These are phyloP conservation scores for Rhingia campestris DNA, from an alignment of 2,888 invertebrate species.

Conservation along the genomic window DNA sequence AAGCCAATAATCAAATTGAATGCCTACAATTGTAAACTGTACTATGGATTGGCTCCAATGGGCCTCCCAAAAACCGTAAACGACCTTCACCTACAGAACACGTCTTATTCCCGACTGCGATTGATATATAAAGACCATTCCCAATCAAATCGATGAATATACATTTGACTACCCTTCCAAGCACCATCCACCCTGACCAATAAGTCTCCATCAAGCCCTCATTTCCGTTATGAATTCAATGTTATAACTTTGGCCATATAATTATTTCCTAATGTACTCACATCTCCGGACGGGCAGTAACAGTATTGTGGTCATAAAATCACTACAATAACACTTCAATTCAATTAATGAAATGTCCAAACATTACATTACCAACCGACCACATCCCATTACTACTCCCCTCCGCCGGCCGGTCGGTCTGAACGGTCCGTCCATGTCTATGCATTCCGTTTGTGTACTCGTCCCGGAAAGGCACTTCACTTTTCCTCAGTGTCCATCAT, in stretches of 20 bases:
- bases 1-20: no score
- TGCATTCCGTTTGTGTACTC: background rate
- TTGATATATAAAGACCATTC: no score
- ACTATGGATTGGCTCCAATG: no score
- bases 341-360: slow-evolving; percentile 43
- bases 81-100: no score
- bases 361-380: slow-evolving; percentile 14
- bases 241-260: slow-evolving; percentile 5
- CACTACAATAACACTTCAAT: slow-evolving; percentile 43
- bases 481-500: slow-evolving; percentile 36
- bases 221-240: background rate
- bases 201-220: slow-evolving; percentile 1
- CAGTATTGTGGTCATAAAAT: slow-evolving; percentile 30
- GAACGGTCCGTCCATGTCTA: background rate
- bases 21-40: no score
- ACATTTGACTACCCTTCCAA: no score
- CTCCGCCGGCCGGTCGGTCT: background rate
- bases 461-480: background rate
- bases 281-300: background rate
- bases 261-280: slow-evolving; percentile 10
- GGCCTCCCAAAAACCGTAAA: no score
- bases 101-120: no score
- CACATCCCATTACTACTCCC: background rate
- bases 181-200: background rate
- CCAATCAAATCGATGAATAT: no score